phyloP scores from a whole-genome alignment of 2,888 invertebrate genomes.

The Ornithoptera alexandrae region DNA sequence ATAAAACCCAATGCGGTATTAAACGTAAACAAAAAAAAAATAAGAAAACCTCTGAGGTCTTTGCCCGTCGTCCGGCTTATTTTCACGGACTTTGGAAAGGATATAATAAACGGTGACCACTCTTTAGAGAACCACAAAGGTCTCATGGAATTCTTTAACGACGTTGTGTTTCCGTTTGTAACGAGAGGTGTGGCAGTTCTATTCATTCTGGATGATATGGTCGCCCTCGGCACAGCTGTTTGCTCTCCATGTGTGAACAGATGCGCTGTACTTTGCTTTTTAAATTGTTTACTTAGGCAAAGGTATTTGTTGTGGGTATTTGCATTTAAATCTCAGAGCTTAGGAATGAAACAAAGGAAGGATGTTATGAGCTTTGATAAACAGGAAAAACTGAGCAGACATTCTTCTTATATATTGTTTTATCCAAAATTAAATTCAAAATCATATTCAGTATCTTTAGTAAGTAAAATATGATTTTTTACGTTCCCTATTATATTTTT shows the following conservation, averaged over 20 bases:
- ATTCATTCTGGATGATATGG: constrained; percentile 19
- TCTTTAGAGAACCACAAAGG: constrained; percentile 23
- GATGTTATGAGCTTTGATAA: background rate
- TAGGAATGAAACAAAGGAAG: constrained; percentile 17
- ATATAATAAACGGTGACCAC: constrained; percentile 29
- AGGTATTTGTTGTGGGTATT: constrained; percentile 13
- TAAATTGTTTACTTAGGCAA: constrained; percentile 20
- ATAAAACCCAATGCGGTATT: constrained; percentile 33
- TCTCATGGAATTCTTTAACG: constrained; percentile 1
- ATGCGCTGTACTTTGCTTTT: constrained; percentile 14
- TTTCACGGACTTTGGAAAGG: constrained; percentile 37
- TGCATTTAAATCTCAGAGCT: background rate
- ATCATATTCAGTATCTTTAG: background rate
- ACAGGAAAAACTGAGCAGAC: background rate
- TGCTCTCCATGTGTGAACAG: constrained; percentile 20
- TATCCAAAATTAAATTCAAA: background rate
- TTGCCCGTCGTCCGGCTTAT: constrained; percentile 41
- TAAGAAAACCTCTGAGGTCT: constrained; percentile 45
- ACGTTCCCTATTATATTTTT: background rate
- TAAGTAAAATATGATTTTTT: background rate
- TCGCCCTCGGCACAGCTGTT: constrained; percentile 17
- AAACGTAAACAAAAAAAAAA: constrained; percentile 30
- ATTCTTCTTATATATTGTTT: background rate
- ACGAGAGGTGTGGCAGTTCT: constrained; percentile 16
- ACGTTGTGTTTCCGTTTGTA: background rate